Conservation (phyloP, 2,113 vertebrate genomes). For the Helogale parvula region DNA sequence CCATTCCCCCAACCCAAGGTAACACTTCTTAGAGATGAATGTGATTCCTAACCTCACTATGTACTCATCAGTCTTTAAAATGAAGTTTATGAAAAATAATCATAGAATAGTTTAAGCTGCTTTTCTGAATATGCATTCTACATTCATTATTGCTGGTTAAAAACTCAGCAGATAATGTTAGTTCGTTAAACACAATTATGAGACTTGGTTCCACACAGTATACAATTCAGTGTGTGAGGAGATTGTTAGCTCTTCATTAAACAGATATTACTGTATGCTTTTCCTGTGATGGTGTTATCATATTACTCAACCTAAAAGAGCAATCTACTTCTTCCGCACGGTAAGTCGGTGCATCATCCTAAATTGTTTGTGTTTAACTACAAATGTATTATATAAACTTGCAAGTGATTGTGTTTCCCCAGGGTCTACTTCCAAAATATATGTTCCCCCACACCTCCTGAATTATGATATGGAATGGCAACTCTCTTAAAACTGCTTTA, state of each 20-base stretch:
- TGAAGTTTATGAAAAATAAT: not conserved
- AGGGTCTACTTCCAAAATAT: not conserved
- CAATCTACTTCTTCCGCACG: not conserved
- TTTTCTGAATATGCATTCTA: not conserved
- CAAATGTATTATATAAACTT: not conserved
- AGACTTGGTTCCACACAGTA: not conserved
- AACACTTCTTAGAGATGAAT: slow-evolving; percentile 39
- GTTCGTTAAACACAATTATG: not conserved
- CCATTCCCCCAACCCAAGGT: not conserved
- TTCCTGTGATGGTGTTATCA: not conserved
- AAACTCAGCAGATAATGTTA: not conserved
- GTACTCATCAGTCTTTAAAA: not conserved
- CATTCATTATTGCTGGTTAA: not conserved
- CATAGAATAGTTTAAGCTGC: accelerated
- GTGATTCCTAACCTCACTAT: not conserved
- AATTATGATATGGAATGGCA: slow-evolving; percentile 39
- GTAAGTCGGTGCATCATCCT: not conserved
- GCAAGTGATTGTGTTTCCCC: not conserved
- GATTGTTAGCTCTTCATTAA: not conserved
- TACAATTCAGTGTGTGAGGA: not conserved
- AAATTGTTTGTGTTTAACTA: not conserved
- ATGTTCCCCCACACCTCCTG: not conserved
- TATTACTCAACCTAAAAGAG: not conserved
- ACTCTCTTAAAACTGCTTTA: not conserved
- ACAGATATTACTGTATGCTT: not conserved